Evolutionary conservation across 1,140 invertebrate species (phyloP).

Genomic region (Rhizoglyphus robini): DNA sequence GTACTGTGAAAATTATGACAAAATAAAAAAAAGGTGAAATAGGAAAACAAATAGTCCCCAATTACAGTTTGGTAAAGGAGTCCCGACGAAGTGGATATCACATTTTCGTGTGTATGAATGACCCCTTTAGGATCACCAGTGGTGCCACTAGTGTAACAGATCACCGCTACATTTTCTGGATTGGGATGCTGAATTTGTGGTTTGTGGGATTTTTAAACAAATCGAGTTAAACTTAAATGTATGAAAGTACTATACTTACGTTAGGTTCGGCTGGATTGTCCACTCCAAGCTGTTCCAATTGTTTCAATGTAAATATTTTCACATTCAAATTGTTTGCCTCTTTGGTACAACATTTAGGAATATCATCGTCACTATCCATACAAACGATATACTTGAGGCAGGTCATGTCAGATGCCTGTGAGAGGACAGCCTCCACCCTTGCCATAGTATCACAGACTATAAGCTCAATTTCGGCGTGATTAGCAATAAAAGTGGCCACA

Average conservation of each 20-base stretch:
- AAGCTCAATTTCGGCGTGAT: slow-evolving; percentile 74
- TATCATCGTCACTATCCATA: slow-evolving; percentile 46
- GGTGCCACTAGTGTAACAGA: slow-evolving; percentile 93
- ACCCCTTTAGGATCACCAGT: slow-evolving; percentile 94
- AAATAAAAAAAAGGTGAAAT: no score
- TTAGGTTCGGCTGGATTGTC: slow-evolving; percentile 42
- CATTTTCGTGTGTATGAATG: slow-evolving; percentile 85
- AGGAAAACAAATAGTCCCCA: no score
- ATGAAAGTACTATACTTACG: slow-evolving; percentile 49
- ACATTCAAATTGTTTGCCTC: slow-evolving; percentile 1
- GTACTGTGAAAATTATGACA: slow-evolving; percentile 1
- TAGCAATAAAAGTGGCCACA: slow-evolving; percentile 88
- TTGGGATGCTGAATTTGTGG: slow-evolving; percentile 46
- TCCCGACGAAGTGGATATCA: slow-evolving; percentile 68
- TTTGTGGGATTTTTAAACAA: not conserved
- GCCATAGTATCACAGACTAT: slow-evolving; percentile 81
- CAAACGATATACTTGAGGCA: slow-evolving; percentile 67
- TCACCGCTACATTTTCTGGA: slow-evolving; percentile 70
- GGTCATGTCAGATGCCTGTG: slow-evolving; percentile 54
- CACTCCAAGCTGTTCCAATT: slow-evolving; percentile 69
- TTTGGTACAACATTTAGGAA: no score
- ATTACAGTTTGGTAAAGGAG: slow-evolving; percentile 58
- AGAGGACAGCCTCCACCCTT: slow-evolving; percentile 71
- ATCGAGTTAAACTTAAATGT: not conserved
- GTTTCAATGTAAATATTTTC: slow-evolving; percentile 55